Conservation (phyloP, 2,113 vertebrate species). For the Campylorhamphus procurvoides region DNA sequence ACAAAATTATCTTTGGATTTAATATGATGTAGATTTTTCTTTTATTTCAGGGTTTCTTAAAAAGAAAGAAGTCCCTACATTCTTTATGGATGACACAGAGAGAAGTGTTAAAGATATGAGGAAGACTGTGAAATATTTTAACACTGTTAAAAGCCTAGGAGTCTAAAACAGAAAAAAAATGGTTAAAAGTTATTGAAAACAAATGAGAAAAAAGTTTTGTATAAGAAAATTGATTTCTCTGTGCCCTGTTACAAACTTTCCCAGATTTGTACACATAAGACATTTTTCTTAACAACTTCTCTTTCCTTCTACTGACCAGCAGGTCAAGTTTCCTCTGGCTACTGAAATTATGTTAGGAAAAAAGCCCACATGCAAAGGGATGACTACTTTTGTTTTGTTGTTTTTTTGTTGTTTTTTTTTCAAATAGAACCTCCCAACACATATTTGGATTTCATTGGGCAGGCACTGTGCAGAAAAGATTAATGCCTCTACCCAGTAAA, state of each 20-base stretch:
- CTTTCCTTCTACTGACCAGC: background rate
- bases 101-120: background rate
- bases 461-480: background rate
- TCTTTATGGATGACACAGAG: background rate
- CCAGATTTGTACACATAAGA: background rate
- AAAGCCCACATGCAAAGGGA: accelerated
- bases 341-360: background rate
- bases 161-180: background rate
- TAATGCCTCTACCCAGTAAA: accelerated
- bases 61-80: background rate
- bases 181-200: background rate
- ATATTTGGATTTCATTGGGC: background rate
- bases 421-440: background rate
- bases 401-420: no score
- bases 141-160: background rate
- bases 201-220: background rate
- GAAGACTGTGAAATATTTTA: background rate
- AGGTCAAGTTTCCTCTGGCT: background rate
- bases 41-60: background rate
- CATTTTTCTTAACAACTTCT: background rate
- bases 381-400: background rate
- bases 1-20: background rate
- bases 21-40: background rate
- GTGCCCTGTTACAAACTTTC: background rate
- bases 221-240: background rate